Base-by-base conservation (phyloP, 2,797 vertebrate species). In the Vireo griseus region DNA sequence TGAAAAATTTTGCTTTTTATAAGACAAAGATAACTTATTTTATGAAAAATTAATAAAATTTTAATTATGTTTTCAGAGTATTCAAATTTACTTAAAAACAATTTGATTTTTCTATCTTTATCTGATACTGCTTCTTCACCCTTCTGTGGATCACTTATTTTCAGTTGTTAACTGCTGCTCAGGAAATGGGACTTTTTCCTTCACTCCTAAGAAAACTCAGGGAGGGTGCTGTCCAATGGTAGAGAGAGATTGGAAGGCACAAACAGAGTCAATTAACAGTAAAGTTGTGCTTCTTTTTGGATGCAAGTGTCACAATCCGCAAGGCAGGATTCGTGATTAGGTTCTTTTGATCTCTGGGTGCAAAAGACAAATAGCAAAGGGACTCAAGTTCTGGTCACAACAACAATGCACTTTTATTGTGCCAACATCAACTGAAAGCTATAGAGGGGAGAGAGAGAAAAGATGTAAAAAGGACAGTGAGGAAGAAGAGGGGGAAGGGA, bases 141-240 rank as follows among this genome's bases (percentile, higher is more conserved):
- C 52, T 39, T 88, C 63, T 76, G 77, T 85, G 40, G 51, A 88
- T 47, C 12, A 33, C 29, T 63, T 79, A 13, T 48, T 92, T 93
- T 88, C 42, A 45, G 28, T 80, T 83, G 24, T 51, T 97, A 96
- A 81, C 94, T 92, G 68, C 78, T 86, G 86, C 95, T 96, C 68
- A 52, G 35, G 86, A 95, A 94, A 77, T 25, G 26, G 55, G 88
- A 84, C 55, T n/a, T 93, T 88, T 59, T 75, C 61, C 59, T 91
- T 75, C 42, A 16, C 24, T 92, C 28, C 17, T 28, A 8, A 83
- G 72, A 61, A 92, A 85, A 71, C 24, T 68, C 73, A 26, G n/a
- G 48, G n/a, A 76, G 67, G 62, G 39, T 86, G 55, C 71, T 84
- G 39, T 92, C 54, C 68, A 31, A 0, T 37, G 47, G 44, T 66